Evolutionary conservation across 2,888 invertebrate species (phyloP).

Genomic region (Synanthedon andrenaeformis): DNA sequence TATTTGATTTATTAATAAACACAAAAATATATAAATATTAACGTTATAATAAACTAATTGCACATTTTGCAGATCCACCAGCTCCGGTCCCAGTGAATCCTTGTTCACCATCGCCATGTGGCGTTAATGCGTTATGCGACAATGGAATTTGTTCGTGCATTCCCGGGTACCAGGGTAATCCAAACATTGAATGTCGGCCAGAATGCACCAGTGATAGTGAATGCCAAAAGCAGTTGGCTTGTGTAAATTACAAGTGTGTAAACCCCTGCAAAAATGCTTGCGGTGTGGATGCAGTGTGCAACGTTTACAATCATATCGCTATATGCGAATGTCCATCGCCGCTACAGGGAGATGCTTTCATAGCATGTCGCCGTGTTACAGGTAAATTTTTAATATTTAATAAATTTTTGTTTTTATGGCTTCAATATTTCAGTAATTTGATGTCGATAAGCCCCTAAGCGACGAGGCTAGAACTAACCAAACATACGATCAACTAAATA

Average conservation of each 20-base stretch:
- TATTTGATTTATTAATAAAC: neutral
- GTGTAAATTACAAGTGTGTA: conserved; percentile 78
- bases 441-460: no score
- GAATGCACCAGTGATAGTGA: conserved; percentile 83
- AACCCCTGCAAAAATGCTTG: conserved; percentile 82
- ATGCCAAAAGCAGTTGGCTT: conserved; percentile 77
- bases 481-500: no score
- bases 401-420: no score
- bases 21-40: neutral
- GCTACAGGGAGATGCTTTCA: conserved; percentile 84
- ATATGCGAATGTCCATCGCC: conserved; percentile 80
- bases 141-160: conserved; percentile 74
- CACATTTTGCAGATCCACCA: conserved; percentile 32
- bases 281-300: conserved; percentile 77
- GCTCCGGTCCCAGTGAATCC: conserved; percentile 54
- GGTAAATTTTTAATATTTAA: conserved; percentile 27
- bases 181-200: conserved; percentile 77
- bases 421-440: no score
- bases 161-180: conserved; percentile 74
- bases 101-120: conserved; percentile 75
- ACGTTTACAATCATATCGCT: conserved; percentile 82
- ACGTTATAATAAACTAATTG: neutral
- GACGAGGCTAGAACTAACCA: no score
- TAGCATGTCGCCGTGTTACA: conserved; percentile 71
- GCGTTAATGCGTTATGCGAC: conserved; percentile 71